Evolutionary conservation across 2,888 invertebrate species (phyloP), one percentile per base, ranked within the genome.

Genomic region (Trileptium ribeirensis): DNA sequence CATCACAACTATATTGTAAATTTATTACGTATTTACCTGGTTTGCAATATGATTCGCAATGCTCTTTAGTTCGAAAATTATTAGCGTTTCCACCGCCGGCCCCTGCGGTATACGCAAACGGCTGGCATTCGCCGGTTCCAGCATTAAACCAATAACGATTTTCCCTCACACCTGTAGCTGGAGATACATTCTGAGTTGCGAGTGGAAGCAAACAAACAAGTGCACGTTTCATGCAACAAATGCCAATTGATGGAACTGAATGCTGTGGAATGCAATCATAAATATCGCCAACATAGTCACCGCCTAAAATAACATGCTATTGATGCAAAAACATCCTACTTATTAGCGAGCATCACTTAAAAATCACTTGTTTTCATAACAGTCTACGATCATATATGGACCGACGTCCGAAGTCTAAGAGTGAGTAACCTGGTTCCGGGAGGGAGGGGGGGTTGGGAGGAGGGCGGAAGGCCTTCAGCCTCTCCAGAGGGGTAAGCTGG

Each of bases 31-130:
- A 8, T 39, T 15, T 82, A 87, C 87, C 87, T 75, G 86, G 86
- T 84, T 87, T 86, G 83, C 87, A 87, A 84, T 88, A 87, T 36
- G 86, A 86, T 79, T 87, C 87, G 83, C 87, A 87, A 81, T 87
- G 87, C 74, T 87, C 87, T 82, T 86, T 87, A 15, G 87, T 87
- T 74, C 83, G 79, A 81, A 86, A 85, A 79, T 79, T 80, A 67
- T 82, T 82, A 39, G 81, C 81, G 67, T 79, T 87, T 81, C 87
- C 87, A 82, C 85, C 85, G 82, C 87, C 87, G 19, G 77, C 24
- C 24, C 39, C 33, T 33, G 29, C 34, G 79, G 86, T 86, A 79
- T 87, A 87, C 64, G 86, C 86, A 74, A 87, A 84, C 67, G 86
- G 86, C 64, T 87, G 82, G 81, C 87, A 87, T 79, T 87, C 86